Conservation (phyloP, 2,888 invertebrate species). For the Plagodis pulveraria region DNA sequence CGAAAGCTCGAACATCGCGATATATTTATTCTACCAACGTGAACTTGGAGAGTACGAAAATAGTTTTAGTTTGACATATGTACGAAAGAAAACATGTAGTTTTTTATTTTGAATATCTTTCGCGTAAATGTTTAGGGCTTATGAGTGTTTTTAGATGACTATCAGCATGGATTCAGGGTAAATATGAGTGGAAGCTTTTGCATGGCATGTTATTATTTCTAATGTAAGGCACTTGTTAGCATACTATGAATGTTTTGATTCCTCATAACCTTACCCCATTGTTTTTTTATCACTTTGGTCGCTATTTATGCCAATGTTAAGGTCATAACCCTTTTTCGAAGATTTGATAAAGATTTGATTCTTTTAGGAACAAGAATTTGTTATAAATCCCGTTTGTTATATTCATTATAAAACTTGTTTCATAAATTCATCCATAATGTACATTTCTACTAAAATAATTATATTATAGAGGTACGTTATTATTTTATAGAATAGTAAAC, state of each 20-base stretch:
- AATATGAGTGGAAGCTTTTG: constrained; percentile 56
- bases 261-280: constrained; percentile 63
- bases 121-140: constrained; percentile 62
- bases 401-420: too few species aligned
- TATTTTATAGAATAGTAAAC: not conserved
- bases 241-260: constrained; percentile 65
- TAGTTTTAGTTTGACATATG: constrained; percentile 82
- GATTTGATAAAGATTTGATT: constrained; percentile 11
- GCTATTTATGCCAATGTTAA: constrained; percentile 22
- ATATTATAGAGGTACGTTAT: not conserved
- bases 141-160: constrained; percentile 59
- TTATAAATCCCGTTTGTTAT: too few species aligned
- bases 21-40: constrained; percentile 72
- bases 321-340: constrained; percentile 7
- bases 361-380: too few species aligned
- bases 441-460: too few species aligned
- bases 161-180: constrained; percentile 78
- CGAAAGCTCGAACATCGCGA: constrained; percentile 40
- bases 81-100: constrained; percentile 79
- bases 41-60: constrained; percentile 80
- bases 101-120: constrained; percentile 77
- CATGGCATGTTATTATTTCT: constrained; percentile 49
- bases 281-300: constrained; percentile 32
- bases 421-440: too few species aligned
- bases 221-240: constrained; percentile 40